Evolutionary conservation across 2,888 invertebrate species (phyloP).

Genomic region (Gonocerus acuteangulatus): DNA sequence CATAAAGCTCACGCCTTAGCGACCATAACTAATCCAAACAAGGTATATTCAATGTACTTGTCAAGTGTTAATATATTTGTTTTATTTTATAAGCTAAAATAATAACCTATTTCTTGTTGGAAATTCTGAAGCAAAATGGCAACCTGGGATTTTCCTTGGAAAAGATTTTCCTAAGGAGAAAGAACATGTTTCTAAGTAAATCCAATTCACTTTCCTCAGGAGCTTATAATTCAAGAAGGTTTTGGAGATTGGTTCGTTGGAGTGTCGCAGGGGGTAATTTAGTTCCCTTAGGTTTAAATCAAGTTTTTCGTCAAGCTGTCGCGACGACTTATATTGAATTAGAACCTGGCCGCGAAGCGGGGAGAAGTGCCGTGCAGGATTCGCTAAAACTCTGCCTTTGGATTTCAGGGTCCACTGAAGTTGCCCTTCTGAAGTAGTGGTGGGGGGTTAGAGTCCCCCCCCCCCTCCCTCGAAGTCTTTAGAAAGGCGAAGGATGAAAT

Average conservation of each 20-base stretch:
- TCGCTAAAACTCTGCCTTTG: background rate
- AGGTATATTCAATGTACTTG: no score
- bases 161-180: background rate
- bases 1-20: no score
- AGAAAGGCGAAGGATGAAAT: constrained; percentile 22
- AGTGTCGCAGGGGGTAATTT: no score
- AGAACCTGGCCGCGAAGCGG: background rate
- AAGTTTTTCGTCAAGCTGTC: constrained; percentile 18
- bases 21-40: no score
- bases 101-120: no score
- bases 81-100: no score
- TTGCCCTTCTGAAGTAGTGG: background rate
- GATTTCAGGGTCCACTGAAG: constrained; percentile 14
- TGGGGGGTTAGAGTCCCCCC: background rate
- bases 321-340: background rate
- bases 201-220: background rate
- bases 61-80: no score
- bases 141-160: no score
- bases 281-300: constrained; percentile 6
- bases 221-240: background rate
- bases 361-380: background rate
- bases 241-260: no score
- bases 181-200: background rate
- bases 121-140: no score
- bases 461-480: constrained; percentile 11